phyloP scores from a whole-genome alignment of 2,113 vertebrate genomes.

The Oryzias celebensis region DNA sequence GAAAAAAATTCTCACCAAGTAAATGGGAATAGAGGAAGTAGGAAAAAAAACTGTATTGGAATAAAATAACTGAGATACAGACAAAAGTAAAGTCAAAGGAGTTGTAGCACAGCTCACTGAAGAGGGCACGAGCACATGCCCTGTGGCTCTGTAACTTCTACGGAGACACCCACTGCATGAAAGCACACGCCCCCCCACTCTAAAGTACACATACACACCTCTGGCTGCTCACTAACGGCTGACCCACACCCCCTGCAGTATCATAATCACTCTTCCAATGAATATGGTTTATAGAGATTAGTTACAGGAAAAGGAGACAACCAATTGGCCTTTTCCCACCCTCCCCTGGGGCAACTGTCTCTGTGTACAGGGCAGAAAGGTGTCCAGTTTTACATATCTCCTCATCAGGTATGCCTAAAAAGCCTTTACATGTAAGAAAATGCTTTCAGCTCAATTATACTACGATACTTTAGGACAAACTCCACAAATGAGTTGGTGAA shows the following conservation, averaged over 20 bases:
- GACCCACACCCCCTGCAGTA: slow-evolving; percentile 58
- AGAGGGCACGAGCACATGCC: slow-evolving; percentile 65
- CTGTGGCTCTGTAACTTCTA: slow-evolving; percentile 47
- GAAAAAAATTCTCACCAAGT: slow-evolving; percentile 63
- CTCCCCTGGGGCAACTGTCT: slow-evolving; percentile 27
- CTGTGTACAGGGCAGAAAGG: slow-evolving; percentile 24
- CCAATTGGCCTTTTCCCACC: slow-evolving; percentile 43
- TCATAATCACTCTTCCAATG: slow-evolving; percentile 36
- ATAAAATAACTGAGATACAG: slow-evolving; percentile 10
- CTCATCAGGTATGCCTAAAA: slow-evolving; percentile 52
- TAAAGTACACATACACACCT: slow-evolving; percentile 41
- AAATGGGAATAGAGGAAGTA: slow-evolving; percentile 46
- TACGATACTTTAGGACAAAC: slow-evolving; percentile 5
- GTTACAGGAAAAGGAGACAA: slow-evolving; percentile 42
- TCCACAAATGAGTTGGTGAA: slow-evolving; percentile 6
- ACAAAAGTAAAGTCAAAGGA: slow-evolving; percentile 24
- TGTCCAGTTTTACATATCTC: slow-evolving; percentile 60
- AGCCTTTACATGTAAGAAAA: slow-evolving; percentile 25
- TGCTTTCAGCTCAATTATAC: slow-evolving; percentile 10
- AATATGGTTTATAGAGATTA: slow-evolving; percentile 51
- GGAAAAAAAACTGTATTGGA: slow-evolving; percentile 16
- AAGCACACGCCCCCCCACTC: slow-evolving; percentile 50
- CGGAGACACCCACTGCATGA: slow-evolving; percentile 39
- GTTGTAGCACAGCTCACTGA: slow-evolving; percentile 32
- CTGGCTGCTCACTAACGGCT: slow-evolving; percentile 31